Conservation (phyloP, 64 coral and sea anemone genomes). For the Acropora yongei region DNA sequence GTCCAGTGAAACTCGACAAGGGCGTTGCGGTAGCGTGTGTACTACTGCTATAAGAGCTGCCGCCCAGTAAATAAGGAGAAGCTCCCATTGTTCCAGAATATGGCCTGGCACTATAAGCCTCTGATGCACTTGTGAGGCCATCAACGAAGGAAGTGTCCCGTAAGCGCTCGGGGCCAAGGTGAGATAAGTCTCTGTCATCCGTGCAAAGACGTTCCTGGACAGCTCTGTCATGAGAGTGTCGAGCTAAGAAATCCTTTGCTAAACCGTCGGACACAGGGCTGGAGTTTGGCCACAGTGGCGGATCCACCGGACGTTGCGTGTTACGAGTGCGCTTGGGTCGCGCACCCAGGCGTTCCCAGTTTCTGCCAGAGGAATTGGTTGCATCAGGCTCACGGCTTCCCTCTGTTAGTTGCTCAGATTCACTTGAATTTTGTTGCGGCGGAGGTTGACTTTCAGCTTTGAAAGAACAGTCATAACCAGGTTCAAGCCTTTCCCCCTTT, state of each 20-base stretch:
- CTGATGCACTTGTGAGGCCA: background rate
- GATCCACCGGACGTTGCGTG: background rate
- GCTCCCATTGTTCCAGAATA: background rate
- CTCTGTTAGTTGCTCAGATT: background rate
- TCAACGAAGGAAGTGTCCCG: background rate
- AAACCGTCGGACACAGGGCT: background rate
- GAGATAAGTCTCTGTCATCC: background rate
- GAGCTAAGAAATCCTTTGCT: background rate
- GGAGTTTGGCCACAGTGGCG: too few species aligned
- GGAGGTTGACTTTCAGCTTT: background rate
- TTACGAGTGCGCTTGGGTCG: background rate
- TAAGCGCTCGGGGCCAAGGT: background rate
- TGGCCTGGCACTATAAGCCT: background rate
- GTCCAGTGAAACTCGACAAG: background rate
- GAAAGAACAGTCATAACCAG: too few species aligned
- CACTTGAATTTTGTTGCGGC: background rate
- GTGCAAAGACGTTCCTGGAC: background rate
- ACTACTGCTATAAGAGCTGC: background rate
- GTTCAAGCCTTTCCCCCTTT: too few species aligned
- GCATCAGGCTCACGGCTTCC: background rate
- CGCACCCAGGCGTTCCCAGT: conserved; percentile 4
- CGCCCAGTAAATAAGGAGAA: background rate
- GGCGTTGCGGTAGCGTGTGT: background rate
- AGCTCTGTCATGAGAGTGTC: background rate
- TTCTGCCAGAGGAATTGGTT: background rate